Evolutionary conservation across 1,140 invertebrate species (phyloP).

Genomic region (Saccostrea cuccullata): DNA sequence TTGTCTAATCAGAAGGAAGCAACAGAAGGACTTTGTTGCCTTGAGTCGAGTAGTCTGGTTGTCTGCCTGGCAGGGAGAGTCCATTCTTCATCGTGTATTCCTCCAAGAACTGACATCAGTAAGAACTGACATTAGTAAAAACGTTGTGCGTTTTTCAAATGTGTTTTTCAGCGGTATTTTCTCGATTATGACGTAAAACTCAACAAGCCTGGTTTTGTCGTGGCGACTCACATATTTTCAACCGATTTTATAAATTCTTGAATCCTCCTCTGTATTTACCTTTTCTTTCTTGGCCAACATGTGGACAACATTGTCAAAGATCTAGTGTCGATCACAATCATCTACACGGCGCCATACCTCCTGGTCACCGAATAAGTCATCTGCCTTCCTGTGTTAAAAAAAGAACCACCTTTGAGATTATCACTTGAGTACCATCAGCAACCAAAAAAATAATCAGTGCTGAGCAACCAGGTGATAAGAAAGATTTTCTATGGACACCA

Average conservation of each 20-base stretch:
- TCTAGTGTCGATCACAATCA: conserved; percentile 95
- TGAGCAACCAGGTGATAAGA: too few species aligned
- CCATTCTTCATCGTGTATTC: too few species aligned
- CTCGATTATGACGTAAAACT: conserved; percentile 23
- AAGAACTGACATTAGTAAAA: too few species aligned
- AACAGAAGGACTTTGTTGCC: too few species aligned
- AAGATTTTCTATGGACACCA: conserved; percentile 78
- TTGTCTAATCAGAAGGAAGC: too few species aligned
- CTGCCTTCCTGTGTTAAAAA: conserved; percentile 78
- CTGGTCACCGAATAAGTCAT: conserved; percentile 79
- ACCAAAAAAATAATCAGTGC: too few species aligned
- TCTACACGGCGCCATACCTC: conserved; percentile 93
- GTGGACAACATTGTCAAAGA: conserved; percentile 97
- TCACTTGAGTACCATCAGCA: too few species aligned
- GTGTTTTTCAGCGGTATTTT: neutral
- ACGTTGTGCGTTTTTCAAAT: neutral
- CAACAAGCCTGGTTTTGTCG: conserved; percentile 19
- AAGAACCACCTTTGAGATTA: neutral
- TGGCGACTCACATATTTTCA: neutral
- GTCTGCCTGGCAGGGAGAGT: too few species aligned
- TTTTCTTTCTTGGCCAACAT: conserved; percentile 96
- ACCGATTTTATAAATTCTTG: too few species aligned
- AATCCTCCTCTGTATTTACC: conserved; percentile 61
- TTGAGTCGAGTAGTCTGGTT: too few species aligned
- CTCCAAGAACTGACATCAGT: too few species aligned